phyloP scores from a whole-genome alignment of 2,113 vertebrate genomes.

The Microtus ochrogaster region DNA sequence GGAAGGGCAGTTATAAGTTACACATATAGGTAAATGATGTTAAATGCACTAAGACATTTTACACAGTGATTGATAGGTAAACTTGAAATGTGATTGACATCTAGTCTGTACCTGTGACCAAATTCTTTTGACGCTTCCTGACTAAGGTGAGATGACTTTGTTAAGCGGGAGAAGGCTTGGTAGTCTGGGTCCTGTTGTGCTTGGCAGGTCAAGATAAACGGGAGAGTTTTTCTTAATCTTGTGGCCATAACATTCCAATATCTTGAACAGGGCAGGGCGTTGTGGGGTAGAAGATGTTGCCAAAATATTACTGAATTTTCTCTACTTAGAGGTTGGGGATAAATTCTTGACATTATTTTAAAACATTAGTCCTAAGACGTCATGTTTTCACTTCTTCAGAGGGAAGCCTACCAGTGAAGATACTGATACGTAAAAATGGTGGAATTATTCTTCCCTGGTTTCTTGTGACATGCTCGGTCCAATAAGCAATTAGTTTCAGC shows the following conservation, averaged over 20 bases:
- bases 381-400: background rate
- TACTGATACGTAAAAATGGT: background rate
- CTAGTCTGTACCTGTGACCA: slow-evolving; percentile 84
- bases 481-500: background rate
- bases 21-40: slow-evolving; percentile 42
- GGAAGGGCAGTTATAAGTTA: slow-evolving; percentile 55
- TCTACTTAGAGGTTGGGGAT: slow-evolving; percentile 29
- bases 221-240: slow-evolving; percentile 85
- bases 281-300: slow-evolving; percentile 55
- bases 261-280: slow-evolving; percentile 63
- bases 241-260: slow-evolving; percentile 86
- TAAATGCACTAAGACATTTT: slow-evolving; percentile 66
- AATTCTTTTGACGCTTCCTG: slow-evolving; percentile 85
- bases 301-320: slow-evolving; percentile 54
- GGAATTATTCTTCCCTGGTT: background rate
- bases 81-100: slow-evolving; percentile 84
- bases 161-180: slow-evolving; percentile 73
- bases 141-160: slow-evolving; percentile 82
- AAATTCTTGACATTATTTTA: background rate
- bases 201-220: slow-evolving; percentile 88
- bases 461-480: background rate
- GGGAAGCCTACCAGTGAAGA: background rate
- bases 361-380: slow-evolving; percentile 36
- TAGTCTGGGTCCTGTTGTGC: slow-evolving; percentile 83
- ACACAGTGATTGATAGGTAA: slow-evolving; percentile 84